Percentiles rank a stretch among this genome's conserved stretches.
These are phyloP conservation scores for Ceratina calcarata DNA, from an alignment of 1,140 invertebrate genomes.

Conservation along the genomic window DNA sequence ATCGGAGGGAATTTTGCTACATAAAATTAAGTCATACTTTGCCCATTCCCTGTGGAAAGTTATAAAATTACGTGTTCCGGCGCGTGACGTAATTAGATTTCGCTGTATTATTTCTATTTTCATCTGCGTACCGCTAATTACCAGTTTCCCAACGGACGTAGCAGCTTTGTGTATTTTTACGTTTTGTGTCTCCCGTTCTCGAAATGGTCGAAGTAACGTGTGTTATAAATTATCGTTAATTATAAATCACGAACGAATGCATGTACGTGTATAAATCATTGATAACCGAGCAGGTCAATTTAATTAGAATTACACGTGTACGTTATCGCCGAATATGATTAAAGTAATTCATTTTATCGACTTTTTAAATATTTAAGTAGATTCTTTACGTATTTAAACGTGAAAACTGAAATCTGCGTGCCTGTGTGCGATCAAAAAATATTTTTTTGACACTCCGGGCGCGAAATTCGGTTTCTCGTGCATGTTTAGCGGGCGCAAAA, in stretches of 20 bases:
- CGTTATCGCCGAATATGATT: too few species aligned
- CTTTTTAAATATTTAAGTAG: too few species aligned
- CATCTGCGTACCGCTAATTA: not conserved
- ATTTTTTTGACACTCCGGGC: too few species aligned
- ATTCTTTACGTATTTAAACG: too few species aligned
- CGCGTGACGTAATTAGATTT: conserved; percentile 9
- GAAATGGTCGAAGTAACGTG: not conserved
- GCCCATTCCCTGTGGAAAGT: not conserved
- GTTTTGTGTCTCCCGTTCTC: not conserved
- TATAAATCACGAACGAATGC: not conserved
- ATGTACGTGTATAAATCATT: not conserved
- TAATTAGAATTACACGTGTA: too few species aligned
- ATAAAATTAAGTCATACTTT: conserved; percentile 4
- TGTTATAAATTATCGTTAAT: not conserved
- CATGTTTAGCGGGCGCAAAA: too few species aligned
- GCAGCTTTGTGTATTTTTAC: not conserved
- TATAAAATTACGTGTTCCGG: conserved; percentile 7
- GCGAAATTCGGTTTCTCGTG: too few species aligned
- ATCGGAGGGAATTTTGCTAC: not conserved
- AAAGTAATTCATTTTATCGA: too few species aligned
- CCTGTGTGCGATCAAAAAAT: too few species aligned
- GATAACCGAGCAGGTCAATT: not conserved
- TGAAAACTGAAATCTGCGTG: too few species aligned
- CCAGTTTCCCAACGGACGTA: not conserved
- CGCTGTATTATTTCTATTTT: conserved; percentile 7